These are phyloP conservation scores for Oncorhynchus nerka DNA, from an alignment of 2,113 vertebrate genomes.

Conservation along the genomic window DNA sequence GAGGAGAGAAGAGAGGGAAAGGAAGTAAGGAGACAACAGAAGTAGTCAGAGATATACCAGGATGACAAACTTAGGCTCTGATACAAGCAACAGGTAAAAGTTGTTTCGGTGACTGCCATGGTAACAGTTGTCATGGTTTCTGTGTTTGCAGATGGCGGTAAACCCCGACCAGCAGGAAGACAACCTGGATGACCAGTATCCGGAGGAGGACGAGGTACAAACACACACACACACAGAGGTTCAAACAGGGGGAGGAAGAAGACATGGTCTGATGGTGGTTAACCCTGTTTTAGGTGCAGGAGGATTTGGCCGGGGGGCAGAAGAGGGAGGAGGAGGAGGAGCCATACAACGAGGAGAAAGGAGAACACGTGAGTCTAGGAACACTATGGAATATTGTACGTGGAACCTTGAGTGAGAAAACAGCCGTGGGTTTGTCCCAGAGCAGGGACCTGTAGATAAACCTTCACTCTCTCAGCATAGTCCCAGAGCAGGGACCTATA, in stretches of 20 bases:
- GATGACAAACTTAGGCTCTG: constrained; percentile 71
- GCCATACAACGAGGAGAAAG: constrained; percentile 85
- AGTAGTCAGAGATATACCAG: constrained; percentile 64
- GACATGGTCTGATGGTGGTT: too few species aligned
- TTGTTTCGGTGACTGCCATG: constrained; percentile 2
- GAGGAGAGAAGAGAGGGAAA: not conserved
- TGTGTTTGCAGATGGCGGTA: constrained; percentile 84
- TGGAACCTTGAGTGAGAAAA: not conserved
- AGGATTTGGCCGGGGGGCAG: constrained; percentile 75
- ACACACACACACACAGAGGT: not conserved
- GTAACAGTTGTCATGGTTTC: constrained; percentile 12
- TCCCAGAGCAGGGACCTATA: too few species aligned
- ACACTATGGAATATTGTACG: not conserved
- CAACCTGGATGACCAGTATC: constrained; percentile 91
- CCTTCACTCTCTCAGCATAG: too few species aligned
- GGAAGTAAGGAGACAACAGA: not conserved
- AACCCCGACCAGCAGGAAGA: constrained; percentile 98
- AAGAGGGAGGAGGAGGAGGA: constrained; percentile 82
- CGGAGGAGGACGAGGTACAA: constrained; percentile 88
- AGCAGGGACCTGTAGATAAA: too few species aligned
- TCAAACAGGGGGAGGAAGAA: too few species aligned
- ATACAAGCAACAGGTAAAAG: not conserved
- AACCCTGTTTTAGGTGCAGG: constrained; percentile 78
- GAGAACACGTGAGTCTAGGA: constrained; percentile 77
- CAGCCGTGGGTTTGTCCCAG: not conserved